Percentiles rank a stretch among this genome's conserved stretches.
These are phyloP conservation scores for Falco cherrug DNA, from an alignment of 2,797 vertebrate species.

Conservation along the genomic window DNA sequence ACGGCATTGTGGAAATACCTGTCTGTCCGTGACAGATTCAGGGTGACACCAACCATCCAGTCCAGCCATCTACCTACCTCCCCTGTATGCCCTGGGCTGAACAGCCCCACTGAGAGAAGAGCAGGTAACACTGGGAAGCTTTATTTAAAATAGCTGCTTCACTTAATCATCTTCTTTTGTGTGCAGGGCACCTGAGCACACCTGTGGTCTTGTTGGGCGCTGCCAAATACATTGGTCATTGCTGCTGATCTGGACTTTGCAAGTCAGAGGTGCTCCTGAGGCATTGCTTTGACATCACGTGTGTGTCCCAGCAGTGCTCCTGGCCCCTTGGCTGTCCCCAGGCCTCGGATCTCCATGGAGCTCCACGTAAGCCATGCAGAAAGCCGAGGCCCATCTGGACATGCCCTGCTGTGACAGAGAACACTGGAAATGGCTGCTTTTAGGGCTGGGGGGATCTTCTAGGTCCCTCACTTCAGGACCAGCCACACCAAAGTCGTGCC, in stretches of 20 bases:
- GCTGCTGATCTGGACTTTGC: not conserved
- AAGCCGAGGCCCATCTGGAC: not conserved
- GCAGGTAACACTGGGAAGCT: not conserved
- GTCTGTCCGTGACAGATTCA: not conserved
- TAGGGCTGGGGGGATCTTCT: not conserved
- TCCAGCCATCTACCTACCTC: not conserved
- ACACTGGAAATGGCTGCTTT: not conserved
- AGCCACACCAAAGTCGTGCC: rapidly evolving
- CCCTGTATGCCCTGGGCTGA: not conserved
- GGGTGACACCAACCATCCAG: not conserved
- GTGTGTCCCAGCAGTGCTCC: not conserved
- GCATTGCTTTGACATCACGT: not conserved
- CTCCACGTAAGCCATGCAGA: not conserved
- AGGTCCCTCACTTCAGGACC: not conserved
- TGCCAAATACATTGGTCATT: not conserved
- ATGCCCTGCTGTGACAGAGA: not conserved
- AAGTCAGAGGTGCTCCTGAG: not conserved
- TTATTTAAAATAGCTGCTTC: not conserved
- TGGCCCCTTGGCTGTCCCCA: not conserved
- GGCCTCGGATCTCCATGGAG: not conserved
- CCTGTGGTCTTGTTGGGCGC: not conserved
- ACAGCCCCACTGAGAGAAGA: not conserved
- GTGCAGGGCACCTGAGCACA: not conserved
- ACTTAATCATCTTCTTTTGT: not conserved
- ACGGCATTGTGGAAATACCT: not conserved